Evolutionary conservation across 2,888 invertebrate species (phyloP), one percentile per base, ranked within the genome.

Genomic region (Auanema freiburgensis): DNA sequence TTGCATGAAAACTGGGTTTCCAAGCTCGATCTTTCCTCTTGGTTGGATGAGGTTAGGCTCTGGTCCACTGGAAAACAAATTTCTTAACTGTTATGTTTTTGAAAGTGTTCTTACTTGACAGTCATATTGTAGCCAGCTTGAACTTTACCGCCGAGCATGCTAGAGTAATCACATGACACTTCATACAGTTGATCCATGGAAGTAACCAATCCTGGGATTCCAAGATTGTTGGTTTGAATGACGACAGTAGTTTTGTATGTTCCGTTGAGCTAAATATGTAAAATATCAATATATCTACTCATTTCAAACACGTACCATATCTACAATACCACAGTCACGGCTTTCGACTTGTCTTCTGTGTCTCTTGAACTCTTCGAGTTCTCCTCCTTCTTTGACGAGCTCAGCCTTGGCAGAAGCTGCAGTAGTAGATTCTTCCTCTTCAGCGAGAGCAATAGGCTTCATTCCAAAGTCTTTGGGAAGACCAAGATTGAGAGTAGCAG

Each of bases 1-100:
- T 65, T 81, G 78, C 83, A 83, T 83, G 25, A 81, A 76, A 44
- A 83, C 83, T 21, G 83, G 83, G 66, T 83, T 83, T 58, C 79
- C 79, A 57, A 83, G 75, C 65, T 83, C 83, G 65, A 83, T 81
- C 72, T 82, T 83, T 64, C 83, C 83, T 12, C 80, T 71, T 40
- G 83, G 83, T 63, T 82, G 80, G 62, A 83, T 83, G 49, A 82
- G 66, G 56, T 79, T 75, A 23, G 83, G 78, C 58, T 75, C 76
- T 24, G 83, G 83, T n/a, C 83, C 83, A 56, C 78, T 79, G 61
- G 66, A 71, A 63, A 11, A 6, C 16, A 14, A 42, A 44, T 40
- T 59, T 40, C 18, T 46, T 11, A 14, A 23, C 41, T 43, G 25
- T 25, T 40, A 59, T 2, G 14, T 18, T 12, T n/a, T n/a, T 42